Evolutionary conservation across 2,888 invertebrate species (phyloP), one percentile per base, ranked within the genome.

Genomic region (Suillia variegata): DNA sequence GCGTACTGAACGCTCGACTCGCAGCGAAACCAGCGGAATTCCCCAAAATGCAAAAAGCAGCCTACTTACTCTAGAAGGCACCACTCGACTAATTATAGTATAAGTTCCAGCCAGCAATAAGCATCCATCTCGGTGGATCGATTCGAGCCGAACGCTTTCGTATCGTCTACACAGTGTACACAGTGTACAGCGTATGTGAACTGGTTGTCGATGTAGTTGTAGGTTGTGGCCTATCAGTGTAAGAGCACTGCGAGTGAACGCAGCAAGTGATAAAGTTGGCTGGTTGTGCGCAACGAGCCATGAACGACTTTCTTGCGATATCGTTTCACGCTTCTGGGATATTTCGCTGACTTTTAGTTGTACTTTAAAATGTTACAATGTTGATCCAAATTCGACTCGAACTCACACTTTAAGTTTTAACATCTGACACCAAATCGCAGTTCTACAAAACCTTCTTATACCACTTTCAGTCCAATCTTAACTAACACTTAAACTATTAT

Each of bases 61-160:
- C 71, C 79, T 71, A 81, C 80, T 78, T 78, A 81, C 81, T 80
- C 76, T 76, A 74, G 76, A 77, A 77, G 82, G 75, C 80, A 77
- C 75, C 79, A 79, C 75, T 76, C 78, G 75, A 81, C 82, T 81
- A 80, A 80, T 76, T 77, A 77, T 78, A 77, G 71, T 75, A 74
- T 78, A 75, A 79, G 71, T 71, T 78, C 68, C 73, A 78, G 70
- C 67, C 69, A 70, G 67, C 70, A 67, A 60, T 65, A 66, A 71
- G 65, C 69, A 68, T 68, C 63, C 59, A 62, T 62, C 53, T 38
- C 62, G 54, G 34, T 13, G 26, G 15, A n/a, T 15, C 54, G 34
- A 38, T 17, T 22, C 21, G 33, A 21, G 18, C 42, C 24, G 20
- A 57, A 13, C n/a, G 58, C 65, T 62, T 64, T 31, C 65, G 67